These are phyloP conservation scores for Boloria euphrosyne DNA, from an alignment of 2,888 invertebrate genomes.

Conservation along the genomic window DNA sequence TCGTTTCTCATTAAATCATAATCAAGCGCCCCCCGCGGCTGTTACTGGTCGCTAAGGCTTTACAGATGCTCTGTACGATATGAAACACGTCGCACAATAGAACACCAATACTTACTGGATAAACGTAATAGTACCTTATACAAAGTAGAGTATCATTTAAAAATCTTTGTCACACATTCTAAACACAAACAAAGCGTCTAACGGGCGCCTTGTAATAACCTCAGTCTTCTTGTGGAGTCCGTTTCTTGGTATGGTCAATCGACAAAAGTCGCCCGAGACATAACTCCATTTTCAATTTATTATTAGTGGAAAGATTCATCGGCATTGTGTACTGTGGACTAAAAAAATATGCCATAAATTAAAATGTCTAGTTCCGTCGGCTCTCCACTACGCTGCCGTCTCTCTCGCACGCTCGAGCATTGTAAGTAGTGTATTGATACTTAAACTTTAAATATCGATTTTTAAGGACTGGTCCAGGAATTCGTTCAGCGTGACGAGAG, in stretches of 20 bases:
- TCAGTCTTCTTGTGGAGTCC: slow-evolving; percentile 78
- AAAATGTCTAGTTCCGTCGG: slow-evolving; percentile 71
- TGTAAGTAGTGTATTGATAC: slow-evolving; percentile 71
- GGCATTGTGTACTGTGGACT: slow-evolving; percentile 66
- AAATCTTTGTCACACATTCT: slow-evolving; percentile 65
- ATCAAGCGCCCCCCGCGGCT: slow-evolving; percentile 64
- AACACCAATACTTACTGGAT: slow-evolving; percentile 60
- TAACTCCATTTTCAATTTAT: slow-evolving; percentile 77
- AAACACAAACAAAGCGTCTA: slow-evolving; percentile 64
- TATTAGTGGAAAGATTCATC: slow-evolving; percentile 78
- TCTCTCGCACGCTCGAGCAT: slow-evolving; percentile 62
- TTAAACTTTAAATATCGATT: slow-evolving; percentile 76
- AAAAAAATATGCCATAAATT: slow-evolving; percentile 79
- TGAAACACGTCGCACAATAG: slow-evolving; percentile 51
- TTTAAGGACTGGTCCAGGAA: slow-evolving; percentile 69
- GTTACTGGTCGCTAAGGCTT: slow-evolving; percentile 41
- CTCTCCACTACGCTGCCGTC: slow-evolving; percentile 56
- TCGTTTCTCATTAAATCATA: slow-evolving; percentile 71
- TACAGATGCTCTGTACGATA: too few relatives aligned
- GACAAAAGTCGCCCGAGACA: slow-evolving; percentile 69
- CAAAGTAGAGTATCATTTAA: slow-evolving; percentile 57
- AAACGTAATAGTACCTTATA: slow-evolving; percentile 60
- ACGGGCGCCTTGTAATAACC: slow-evolving; percentile 60
- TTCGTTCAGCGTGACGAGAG: slow-evolving; percentile 58
- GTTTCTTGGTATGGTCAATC: slow-evolving; percentile 67